Evolutionary conservation across 2,797 vertebrate genomes (phyloP).

Genomic region (Phrynocephalus guinanensis): DNA sequence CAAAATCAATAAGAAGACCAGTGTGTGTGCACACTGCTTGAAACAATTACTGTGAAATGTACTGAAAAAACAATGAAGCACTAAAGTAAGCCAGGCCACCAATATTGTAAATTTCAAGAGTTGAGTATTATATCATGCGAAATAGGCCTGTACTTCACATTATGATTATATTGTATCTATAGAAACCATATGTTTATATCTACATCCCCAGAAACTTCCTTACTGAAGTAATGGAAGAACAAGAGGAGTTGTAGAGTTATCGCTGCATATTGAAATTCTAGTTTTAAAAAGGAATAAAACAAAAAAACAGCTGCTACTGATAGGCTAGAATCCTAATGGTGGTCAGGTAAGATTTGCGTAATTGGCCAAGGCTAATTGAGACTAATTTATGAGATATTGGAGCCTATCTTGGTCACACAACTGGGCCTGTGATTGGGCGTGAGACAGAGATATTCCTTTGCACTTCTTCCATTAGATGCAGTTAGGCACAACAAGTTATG

Average conservation of each 20-base stretch:
- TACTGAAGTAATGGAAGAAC: slow-evolving; percentile 20
- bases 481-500: no score
- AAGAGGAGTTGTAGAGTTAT: not conserved
- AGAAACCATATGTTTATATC: not conserved
- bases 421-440: no score
- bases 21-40: slow-evolving; percentile 11
- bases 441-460: no score
- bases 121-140: slow-evolving; percentile 25
- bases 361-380: no score
- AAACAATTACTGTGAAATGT: slow-evolving; percentile 33
- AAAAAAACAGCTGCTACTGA: not conserved
- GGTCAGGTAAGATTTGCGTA: no score
- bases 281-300: slow-evolving; percentile 8
- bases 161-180: not conserved
- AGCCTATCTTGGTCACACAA: no score
- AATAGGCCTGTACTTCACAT: not conserved
- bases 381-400: no score
- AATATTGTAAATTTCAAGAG: slow-evolving; percentile 29
- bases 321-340: no score
- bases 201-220: not conserved
- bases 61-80: not conserved
- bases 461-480: no score
- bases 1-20: slow-evolving; percentile 30
- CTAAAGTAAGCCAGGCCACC: slow-evolving; percentile 19
- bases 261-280: slow-evolving; percentile 27